Evolutionary conservation across 1,140 invertebrate genomes (phyloP).

Genomic region (Orius insidiosus): DNA sequence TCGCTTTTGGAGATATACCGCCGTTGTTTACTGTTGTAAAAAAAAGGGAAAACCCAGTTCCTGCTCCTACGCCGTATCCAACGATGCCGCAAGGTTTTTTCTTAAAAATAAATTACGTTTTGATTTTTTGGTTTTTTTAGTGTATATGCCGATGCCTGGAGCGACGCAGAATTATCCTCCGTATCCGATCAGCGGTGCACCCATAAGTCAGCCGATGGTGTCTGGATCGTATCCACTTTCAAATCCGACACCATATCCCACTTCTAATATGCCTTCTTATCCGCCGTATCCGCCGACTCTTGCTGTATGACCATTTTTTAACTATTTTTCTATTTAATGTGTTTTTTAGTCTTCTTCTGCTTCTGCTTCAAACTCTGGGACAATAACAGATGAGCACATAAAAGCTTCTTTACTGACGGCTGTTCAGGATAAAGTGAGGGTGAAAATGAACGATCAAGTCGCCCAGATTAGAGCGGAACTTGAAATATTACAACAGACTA

Average conservation of each 20-base stretch:
- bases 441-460: constrained; percentile 72
- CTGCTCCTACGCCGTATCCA: constrained; percentile 39
- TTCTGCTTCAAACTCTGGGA: constrained; percentile 32
- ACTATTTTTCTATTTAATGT: constrained; percentile 5
- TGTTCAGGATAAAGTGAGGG: constrained; percentile 81
- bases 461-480: constrained; percentile 81
- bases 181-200: constrained; percentile 15
- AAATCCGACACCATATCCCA: constrained; percentile 26
- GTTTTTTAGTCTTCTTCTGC: constrained; percentile 7
- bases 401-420: constrained; percentile 83
- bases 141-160: constrained; percentile 43
- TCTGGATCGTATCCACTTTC: constrained; percentile 23
- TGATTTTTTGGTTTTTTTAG: constrained; percentile 24
- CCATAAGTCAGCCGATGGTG: constrained; percentile 11
- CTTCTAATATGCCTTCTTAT: constrained; percentile 18
- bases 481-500: constrained; percentile 72
- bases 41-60: constrained; percentile 29
- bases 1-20: constrained; percentile 85
- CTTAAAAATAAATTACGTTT: too few relatives aligned
- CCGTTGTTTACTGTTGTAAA: constrained; percentile 86
- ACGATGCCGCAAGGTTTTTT: constrained; percentile 17
- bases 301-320: background rate
- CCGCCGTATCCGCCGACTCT: constrained; percentile 13
- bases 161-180: constrained; percentile 28
- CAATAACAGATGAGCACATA: constrained; percentile 89